phyloP scores from a whole-genome alignment of 2,113 vertebrate species.

The Cercocebus atys region DNA sequence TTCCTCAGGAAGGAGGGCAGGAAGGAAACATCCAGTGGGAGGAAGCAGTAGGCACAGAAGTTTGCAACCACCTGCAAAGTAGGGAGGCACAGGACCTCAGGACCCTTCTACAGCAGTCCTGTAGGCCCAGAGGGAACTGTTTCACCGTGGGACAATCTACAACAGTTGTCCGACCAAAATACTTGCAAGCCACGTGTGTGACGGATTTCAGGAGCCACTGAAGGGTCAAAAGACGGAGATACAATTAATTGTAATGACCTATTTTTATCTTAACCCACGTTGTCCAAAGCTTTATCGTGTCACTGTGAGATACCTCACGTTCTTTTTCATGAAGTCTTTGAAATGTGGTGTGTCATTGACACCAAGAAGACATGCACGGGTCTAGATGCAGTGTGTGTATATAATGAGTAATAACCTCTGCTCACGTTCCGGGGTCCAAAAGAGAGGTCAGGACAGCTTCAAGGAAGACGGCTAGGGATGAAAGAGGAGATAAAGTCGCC shows the following conservation, averaged over 20 bases:
- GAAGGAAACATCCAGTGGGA: neutral
- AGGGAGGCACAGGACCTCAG: neutral
- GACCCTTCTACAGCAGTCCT: neutral
- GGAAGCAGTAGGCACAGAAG: neutral
- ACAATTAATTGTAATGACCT: neutral
- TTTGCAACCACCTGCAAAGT: accelerated
- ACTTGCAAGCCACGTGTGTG: accelerated
- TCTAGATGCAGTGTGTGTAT: neutral
- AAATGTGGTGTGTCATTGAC: neutral
- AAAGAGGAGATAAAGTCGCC: neutral
- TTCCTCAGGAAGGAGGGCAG: neutral
- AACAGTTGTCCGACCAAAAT: neutral
- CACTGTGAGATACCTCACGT: neutral
- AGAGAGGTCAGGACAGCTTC: neutral
- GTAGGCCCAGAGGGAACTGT: accelerated
- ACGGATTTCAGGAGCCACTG: neutral
- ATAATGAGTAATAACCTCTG: neutral
- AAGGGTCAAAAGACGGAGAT: neutral
- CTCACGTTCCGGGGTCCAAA: neutral
- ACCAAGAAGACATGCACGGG: accelerated
- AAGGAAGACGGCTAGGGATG: neutral
- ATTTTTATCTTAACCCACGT: neutral
- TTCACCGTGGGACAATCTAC: neutral
- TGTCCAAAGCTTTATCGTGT: neutral
- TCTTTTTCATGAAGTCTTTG: neutral